Base-by-base conservation (phyloP, 2,797 vertebrate species). In the Anguilla megastoma region DNA sequence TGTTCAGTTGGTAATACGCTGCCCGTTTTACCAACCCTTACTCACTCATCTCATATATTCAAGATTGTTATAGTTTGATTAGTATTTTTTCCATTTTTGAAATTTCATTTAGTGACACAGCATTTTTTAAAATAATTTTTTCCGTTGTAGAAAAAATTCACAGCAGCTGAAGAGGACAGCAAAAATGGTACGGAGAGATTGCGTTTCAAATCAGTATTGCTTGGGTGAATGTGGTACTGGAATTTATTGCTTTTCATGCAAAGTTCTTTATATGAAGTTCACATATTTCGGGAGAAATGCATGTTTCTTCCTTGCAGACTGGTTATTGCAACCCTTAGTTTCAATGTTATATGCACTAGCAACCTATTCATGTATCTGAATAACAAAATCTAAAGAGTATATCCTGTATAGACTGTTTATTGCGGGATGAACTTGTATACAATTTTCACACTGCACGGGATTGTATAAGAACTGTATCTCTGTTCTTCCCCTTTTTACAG, bases 161-260 rank as follows among this genome's bases (percentile, higher is more conserved):
- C 86, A 52, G 89, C 88, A 84, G 89, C 89, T 24, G 89, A 90
- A 82, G 89, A 90, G 83, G 86, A 90, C 83, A 86, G 89, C 58
- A 52, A 84, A 84, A 88, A 82, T 56, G 87, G 89, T 90, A 87
- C n/a, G 89, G 63, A 60, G 3, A 24, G 7, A 58, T 88, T n/a
- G 33, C 33, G 30, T 60, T 74, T 86, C 84, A 60, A 50, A 48
- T 50, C 41, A 24, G 24, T 50, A 48, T 82, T 48, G 50, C 6
- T 50, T 24, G 41, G 21, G 41, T 48, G 24, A 41, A 79, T 8
- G 6, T 5, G 30, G 16, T 7, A 79, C 16, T 79, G 14, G n/a
- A 71, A 71, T 71, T 71, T 2, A 30, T 33, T 71, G 27, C 8
- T 33, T 76, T 2, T 41, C 14, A 76, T 50, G 21, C 45, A 45